A percentile compares a stretch with the other conserved stretches of the same genome.
These are phyloP conservation scores for Torymus texanus DNA, from an alignment of 2,888 invertebrate genomes.

Conservation along the genomic window DNA sequence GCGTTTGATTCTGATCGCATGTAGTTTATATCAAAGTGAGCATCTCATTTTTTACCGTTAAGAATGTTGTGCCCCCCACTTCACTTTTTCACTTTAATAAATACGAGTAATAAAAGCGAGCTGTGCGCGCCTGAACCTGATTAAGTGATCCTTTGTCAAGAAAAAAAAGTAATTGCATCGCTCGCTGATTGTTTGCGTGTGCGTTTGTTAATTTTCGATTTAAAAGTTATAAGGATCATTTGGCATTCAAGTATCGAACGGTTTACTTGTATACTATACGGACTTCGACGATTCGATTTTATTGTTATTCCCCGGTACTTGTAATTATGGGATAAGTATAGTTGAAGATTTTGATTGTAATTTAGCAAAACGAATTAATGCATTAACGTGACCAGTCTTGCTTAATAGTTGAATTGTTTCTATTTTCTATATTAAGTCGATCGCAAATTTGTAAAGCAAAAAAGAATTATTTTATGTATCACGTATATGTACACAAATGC, in stretches of 20 bases:
- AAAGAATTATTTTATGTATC: constrained; percentile 47
- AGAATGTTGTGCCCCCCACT: constrained; percentile 9
- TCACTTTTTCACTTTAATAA: constrained; percentile 47
- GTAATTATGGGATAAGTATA: constrained; percentile 38
- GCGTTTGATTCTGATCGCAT: constrained; percentile 8
- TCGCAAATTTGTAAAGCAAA: constrained; percentile 47
- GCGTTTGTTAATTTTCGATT: constrained; percentile 25
- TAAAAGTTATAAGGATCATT: constrained; percentile 25
- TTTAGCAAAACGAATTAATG: constrained; percentile 19
- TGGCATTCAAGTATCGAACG: constrained; percentile 9
- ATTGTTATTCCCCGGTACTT: constrained; percentile 26
- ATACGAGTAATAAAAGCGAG: constrained; percentile 10
- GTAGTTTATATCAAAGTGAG: constrained; percentile 17
- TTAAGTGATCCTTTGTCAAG: not conserved
- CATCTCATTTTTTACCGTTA: constrained; percentile 34
- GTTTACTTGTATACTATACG: constrained; percentile 42
- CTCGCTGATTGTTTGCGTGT: not conserved
- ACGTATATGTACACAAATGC: constrained; percentile 37
- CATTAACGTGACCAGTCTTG: constrained; percentile 16
- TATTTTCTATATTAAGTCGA: constrained; percentile 29
- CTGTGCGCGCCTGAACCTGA: not conserved
- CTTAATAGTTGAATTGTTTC: constrained; percentile 44
- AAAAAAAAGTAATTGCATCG: constrained; percentile 10
- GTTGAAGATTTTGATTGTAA: constrained; percentile 24
- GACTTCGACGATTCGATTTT: constrained; percentile 44